Evolutionary conservation across 2,888 invertebrate genomes (phyloP), one percentile per base, ranked within the genome.

Genomic region (Diadegma fenestrale): DNA sequence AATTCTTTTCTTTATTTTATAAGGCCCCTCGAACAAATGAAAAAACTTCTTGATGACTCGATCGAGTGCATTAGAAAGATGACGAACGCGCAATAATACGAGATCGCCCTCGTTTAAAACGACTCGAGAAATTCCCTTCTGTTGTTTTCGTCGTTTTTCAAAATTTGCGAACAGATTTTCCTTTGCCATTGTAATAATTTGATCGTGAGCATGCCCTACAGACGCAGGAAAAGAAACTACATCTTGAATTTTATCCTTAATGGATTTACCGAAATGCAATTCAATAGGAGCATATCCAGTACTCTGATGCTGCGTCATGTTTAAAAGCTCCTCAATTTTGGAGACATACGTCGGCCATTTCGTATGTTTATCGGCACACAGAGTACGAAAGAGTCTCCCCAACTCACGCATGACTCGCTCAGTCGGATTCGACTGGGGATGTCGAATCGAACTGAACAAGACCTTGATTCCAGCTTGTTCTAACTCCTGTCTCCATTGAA

Each of bases 1-100:
- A 5, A 71, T 54, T 54, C 14, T 30, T n/a, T 26, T 30, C 22
- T 17, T 19, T 2, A 79, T 12, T 14, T 43, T 45, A 22, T 79
- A 79, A 12, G 71, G 71, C 22, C 79, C 79, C n/a, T 64, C 54
- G 61, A 26, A 73, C 8, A 80, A 30, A 58, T 58, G 51, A 51
- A 79, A 71, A 71, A 79, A 79, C 19, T 71, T 79, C n/a, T 30
- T 69, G 0, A 26, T 80, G 6, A 61, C 51, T 2, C 22, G 14
- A 63, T 71, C 71, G 3, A 33, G 7, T 7, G 71, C 72, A 61
- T 8, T 72, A 1, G 71, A 72, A 0, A 63, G 58, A 71, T 80
- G 69, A 17, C 58, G 41, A 17, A 80, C 63, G 14, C 63, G 33
- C 5, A 80, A 14, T 2, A 80, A 17, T 1, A 80, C 80, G 6